A percentile compares a stretch with the other conserved stretches of the same genome.
phyloP scores from a whole-genome alignment of 2,888 invertebrate genomes.

The Osmoderma eremita region DNA sequence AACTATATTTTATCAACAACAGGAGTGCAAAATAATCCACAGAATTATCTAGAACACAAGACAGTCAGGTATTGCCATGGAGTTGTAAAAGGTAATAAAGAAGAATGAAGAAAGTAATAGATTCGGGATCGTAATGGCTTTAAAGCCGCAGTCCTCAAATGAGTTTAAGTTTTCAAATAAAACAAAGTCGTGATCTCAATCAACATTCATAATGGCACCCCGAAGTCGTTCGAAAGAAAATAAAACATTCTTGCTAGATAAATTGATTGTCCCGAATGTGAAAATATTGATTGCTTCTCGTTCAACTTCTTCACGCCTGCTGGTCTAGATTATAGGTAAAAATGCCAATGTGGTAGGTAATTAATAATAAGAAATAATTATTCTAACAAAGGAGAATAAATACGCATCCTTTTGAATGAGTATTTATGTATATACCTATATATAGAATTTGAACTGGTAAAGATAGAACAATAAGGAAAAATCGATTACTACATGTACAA shows the following conservation, averaged over 20 bases:
- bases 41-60: neutral
- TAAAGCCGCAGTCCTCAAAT: constrained; percentile 52
- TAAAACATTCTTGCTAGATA: constrained; percentile 32
- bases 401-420: too few relatives aligned
- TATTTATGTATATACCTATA: too few relatives aligned
- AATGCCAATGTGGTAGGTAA: too few relatives aligned
- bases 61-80: constrained; percentile 18
- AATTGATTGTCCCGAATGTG: constrained; percentile 31
- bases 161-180: constrained; percentile 55
- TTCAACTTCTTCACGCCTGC: too few relatives aligned
- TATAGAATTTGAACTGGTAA: too few relatives aligned
- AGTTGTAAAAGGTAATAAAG: constrained; percentile 51
- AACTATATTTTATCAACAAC: too few relatives aligned
- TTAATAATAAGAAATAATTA: too few relatives aligned
- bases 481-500: too few relatives aligned
- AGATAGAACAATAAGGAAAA: too few relatives aligned
- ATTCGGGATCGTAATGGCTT: constrained; percentile 52
- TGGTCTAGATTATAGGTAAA: too few relatives aligned
- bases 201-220: constrained; percentile 50
- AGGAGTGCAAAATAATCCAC: too few relatives aligned
- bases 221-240: constrained; percentile 39
- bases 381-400: too few relatives aligned
- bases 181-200: constrained; percentile 54
- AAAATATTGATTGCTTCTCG: constrained; percentile 45
- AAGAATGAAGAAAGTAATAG: constrained; percentile 53